phyloP scores from a whole-genome alignment of 2,113 vertebrate genomes.

The Perca flavescens region DNA sequence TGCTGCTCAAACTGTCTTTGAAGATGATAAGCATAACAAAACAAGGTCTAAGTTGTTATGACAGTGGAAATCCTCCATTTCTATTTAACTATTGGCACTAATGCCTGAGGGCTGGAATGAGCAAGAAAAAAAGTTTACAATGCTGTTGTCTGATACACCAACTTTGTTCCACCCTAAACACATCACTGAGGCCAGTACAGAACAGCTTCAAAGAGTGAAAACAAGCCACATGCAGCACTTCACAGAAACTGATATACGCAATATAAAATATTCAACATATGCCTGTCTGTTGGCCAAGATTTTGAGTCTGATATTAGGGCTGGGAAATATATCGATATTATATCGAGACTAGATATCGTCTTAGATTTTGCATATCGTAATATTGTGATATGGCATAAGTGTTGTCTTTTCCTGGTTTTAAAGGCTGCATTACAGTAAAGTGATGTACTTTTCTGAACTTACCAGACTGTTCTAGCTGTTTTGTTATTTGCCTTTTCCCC shows the following conservation, averaged over 20 bases:
- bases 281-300: constrained; percentile 50
- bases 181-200: constrained; percentile 28
- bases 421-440: no score
- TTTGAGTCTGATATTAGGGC: constrained; percentile 37
- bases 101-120: constrained; percentile 36
- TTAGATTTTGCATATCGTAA: no score
- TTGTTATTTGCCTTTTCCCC: no score
- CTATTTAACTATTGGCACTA: constrained; percentile 43
- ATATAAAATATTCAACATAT: constrained; percentile 71
- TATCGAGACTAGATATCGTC: no score
- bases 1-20: constrained; percentile 56
- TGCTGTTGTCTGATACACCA: constrained; percentile 35
- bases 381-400: no score
- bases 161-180: constrained; percentile 34
- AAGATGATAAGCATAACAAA: constrained; percentile 66
- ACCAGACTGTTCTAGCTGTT: no score
- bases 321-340: no score
- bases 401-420: no score
- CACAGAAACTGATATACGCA: constrained; percentile 50
- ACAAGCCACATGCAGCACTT: constrained; percentile 51
- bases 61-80: constrained; percentile 49
- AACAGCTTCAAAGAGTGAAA: constrained; percentile 55
- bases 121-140: constrained; percentile 52
- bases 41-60: constrained; percentile 66
- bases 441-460: no score